phyloP scores from a whole-genome alignment of 2,888 invertebrate genomes.

The Ommatoiulus sabulosus region DNA sequence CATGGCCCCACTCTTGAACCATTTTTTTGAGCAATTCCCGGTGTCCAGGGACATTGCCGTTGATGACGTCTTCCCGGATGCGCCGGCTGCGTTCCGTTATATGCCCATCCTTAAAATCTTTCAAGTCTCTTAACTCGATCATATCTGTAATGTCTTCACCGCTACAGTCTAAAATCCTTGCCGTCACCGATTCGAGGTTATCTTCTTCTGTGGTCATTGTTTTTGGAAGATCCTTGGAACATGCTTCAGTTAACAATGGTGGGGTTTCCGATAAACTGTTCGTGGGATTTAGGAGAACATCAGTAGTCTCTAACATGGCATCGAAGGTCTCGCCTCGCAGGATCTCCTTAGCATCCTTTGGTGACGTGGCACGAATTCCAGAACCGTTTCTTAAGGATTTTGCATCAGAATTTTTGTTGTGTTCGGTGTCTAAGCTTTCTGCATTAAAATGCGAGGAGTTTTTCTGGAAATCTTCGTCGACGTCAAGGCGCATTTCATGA shows the following conservation, averaged over 20 bases:
- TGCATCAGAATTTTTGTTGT: background rate
- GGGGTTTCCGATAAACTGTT: background rate
- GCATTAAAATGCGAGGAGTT: background rate
- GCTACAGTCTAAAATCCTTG: background rate
- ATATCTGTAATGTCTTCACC: background rate
- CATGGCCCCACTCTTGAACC: conserved; percentile 25
- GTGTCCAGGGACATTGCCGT: conserved; percentile 55
- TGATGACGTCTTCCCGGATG: conserved; percentile 57
- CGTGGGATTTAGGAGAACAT: background rate
- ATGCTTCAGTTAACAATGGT: background rate
- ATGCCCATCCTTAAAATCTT: background rate
- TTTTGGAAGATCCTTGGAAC: background rate
- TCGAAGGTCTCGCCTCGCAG: background rate
- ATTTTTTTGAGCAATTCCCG: conserved; percentile 49
- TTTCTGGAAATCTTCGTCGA: background rate
- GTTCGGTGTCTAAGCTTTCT: background rate
- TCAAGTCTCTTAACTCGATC: background rate
- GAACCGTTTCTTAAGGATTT: background rate
- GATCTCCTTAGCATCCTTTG: background rate
- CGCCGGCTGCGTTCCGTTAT: background rate
- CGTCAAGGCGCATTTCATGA: background rate
- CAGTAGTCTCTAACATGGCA: background rate
- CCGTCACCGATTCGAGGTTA: background rate
- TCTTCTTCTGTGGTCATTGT: background rate
- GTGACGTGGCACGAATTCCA: background rate